Percentiles rank a stretch among this genome's conserved stretches.
Conservation (phyloP, 2,113 vertebrate species). For the Bungarus multicinctus region DNA sequence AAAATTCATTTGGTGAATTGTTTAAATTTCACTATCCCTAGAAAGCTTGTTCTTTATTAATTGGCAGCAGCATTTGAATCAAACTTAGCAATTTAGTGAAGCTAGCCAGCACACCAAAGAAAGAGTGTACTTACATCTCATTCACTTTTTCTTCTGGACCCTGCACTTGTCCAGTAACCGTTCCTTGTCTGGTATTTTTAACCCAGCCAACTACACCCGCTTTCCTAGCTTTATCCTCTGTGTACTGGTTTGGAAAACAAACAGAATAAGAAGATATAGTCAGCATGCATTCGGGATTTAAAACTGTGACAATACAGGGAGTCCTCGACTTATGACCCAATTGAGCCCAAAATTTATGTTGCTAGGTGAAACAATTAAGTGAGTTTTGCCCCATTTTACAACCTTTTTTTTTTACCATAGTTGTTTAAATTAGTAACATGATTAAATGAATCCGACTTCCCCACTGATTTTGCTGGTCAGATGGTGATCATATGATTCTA, state of each 20-base stretch:
- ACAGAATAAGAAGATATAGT: conserved; percentile 17
- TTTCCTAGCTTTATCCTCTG: conserved; percentile 82
- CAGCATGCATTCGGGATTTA: conserved; percentile 37
- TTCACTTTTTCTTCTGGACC: conserved; percentile 80
- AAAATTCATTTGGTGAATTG: background rate
- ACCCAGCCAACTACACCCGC: conserved; percentile 92
- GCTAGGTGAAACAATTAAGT: background rate
- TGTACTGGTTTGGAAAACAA: conserved; percentile 76
- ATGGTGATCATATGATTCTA: background rate
- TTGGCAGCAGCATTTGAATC: background rate
- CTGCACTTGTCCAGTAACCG: conserved; percentile 88
- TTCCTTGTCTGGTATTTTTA: conserved; percentile 84
- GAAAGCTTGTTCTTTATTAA: background rate
- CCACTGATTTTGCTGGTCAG: background rate
- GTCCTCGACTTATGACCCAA: background rate
- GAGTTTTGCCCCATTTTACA: background rate
- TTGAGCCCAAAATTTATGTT: background rate
- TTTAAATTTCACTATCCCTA: background rate
- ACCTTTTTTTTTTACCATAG: background rate
- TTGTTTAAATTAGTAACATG: background rate
- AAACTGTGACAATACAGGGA: background rate
- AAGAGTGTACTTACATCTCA: conserved; percentile 82
- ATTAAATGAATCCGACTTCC: background rate
- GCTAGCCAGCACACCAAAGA: background rate
- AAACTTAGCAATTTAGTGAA: background rate